Evolutionary conservation across 2,797 vertebrate species (phyloP).

Genomic region (Chelmon rostratus): DNA sequence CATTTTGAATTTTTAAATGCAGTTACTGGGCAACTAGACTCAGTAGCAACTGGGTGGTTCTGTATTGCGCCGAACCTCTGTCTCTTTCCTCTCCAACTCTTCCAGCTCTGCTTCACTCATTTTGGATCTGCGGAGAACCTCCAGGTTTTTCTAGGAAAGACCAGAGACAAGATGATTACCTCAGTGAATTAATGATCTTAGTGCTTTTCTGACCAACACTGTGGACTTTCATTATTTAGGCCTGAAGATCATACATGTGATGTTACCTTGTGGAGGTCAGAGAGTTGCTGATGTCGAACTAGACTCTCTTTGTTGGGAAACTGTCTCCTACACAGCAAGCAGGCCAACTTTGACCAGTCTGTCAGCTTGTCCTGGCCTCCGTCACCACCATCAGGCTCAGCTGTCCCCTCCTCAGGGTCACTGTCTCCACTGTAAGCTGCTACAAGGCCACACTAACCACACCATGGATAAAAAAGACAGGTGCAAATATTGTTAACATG

Average conservation of each 20-base stretch:
- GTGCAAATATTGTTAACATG: not conserved
- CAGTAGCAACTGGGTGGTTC: not conserved
- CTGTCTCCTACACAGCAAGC: conserved; percentile 96
- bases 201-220: not conserved
- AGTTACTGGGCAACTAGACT: not conserved
- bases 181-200: not conserved
- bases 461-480: conserved; percentile 5
- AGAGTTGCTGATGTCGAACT: conserved; percentile 95
- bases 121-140: conserved; percentile 92
- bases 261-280: conserved; percentile 96
- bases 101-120: conserved; percentile 95
- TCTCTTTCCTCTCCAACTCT: conserved; percentile 94
- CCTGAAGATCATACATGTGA: not conserved
- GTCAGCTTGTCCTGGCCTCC: conserved; percentile 92
- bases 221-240: not conserved
- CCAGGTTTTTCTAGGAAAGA: conserved; percentile 94
- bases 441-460: conserved; percentile 91
- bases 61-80: conserved; percentile 87
- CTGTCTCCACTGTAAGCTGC: conserved; percentile 98
- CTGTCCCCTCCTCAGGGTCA: conserved; percentile 92
- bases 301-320: conserved; percentile 97
- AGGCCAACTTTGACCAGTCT: conserved; percentile 98
- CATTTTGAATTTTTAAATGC: not conserved
- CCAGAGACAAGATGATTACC: not conserved
- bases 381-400: conserved; percentile 87